phyloP scores from a whole-genome alignment of 2,797 vertebrate species.

The Scolopax bukidnonensis region DNA sequence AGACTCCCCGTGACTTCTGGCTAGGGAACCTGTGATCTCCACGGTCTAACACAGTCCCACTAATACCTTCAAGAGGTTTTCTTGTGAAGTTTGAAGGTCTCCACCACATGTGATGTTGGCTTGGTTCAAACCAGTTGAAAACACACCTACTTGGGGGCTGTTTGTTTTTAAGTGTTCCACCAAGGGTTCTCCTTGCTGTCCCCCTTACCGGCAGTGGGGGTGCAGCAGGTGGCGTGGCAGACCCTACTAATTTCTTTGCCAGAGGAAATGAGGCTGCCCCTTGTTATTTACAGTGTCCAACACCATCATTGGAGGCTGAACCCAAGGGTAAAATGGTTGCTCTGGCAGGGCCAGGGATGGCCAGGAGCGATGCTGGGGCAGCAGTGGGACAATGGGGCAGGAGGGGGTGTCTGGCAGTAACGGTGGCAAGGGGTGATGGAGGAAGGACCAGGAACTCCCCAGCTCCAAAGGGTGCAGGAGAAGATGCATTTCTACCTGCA shows the following conservation, averaged over 20 bases:
- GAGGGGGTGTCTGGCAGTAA: background rate
- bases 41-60: background rate
- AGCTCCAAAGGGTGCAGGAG: accelerated
- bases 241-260: background rate
- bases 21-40: background rate
- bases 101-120: background rate
- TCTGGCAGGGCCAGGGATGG: background rate
- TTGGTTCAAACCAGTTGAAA: background rate
- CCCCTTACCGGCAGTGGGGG: background rate
- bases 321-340: background rate
- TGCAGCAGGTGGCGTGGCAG: background rate
- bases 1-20: background rate
- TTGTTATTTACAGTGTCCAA: background rate
- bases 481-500: background rate
- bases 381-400: background rate
- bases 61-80: background rate
- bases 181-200: background rate
- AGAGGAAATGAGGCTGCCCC: background rate
- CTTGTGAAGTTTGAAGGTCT: background rate
- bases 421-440: accelerated
- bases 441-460: background rate
- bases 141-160: background rate
- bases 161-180: background rate
- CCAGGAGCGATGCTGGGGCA: background rate
- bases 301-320: background rate